Conservation (phyloP, 2,888 invertebrate species). For the Harmothoe impar region DNA sequence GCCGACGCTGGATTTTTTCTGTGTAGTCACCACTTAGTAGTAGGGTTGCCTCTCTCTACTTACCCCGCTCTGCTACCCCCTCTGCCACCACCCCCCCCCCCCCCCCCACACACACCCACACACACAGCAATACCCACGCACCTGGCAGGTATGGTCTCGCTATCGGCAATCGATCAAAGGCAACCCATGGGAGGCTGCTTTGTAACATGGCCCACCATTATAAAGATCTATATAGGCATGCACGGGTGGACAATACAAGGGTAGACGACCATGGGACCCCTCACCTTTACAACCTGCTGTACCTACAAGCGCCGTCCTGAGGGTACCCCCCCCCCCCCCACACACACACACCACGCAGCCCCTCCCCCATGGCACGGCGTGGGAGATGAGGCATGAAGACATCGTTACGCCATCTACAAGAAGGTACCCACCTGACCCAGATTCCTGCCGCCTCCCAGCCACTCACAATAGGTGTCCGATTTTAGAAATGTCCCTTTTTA, state of each 20-base stretch:
- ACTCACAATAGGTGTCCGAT: neutral
- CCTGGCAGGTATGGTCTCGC: constrained; percentile 34
- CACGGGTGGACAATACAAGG: neutral
- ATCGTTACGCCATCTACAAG: neutral
- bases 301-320: neutral
- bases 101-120: neutral
- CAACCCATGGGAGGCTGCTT: neutral
- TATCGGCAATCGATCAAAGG: constrained; percentile 50
- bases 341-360: neutral
- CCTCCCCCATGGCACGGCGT: neutral
- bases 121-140: neutral
- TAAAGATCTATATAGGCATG: constrained; percentile 25
- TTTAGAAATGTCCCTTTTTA: neutral
- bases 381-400: constrained; percentile 16
- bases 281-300: neutral
- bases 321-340: neutral
- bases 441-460: neutral
- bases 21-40: too few species aligned
- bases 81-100: neutral
- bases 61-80: neutral
- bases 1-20: too few species aligned
- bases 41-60: too few species aligned
- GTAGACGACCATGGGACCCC: neutral
- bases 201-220: neutral
- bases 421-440: constrained; percentile 8